A percentile compares a stretch with the other conserved stretches of the same genome.
These are phyloP conservation scores for Thymelicus lineola DNA, from an alignment of 2,888 invertebrate species.

Conservation along the genomic window DNA sequence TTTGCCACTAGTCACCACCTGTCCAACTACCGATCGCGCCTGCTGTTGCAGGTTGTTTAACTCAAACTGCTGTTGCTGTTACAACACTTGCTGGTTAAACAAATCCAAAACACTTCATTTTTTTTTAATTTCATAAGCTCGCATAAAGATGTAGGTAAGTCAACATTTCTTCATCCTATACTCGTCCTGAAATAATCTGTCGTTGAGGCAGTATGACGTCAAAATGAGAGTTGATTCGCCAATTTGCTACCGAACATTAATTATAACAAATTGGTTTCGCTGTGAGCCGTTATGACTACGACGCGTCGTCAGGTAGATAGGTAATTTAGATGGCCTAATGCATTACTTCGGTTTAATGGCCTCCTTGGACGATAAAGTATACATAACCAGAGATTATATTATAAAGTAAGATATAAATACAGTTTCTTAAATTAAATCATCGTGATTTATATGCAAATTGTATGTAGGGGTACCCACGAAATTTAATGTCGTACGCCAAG, in stretches of 20 bases:
- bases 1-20: no score
- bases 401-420: no score
- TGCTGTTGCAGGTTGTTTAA: no score
- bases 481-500: no score
- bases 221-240: constrained; percentile 31
- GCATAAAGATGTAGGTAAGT: constrained; percentile 4
- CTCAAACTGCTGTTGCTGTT: no score
- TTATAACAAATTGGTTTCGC: constrained; percentile 33
- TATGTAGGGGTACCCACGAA: no score
- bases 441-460: no score
- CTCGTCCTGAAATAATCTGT: constrained; percentile 27
- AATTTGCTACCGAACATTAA: constrained; percentile 36
- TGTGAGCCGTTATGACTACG: constrained; percentile 13
- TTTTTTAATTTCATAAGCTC: neutral
- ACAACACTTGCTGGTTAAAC: no score
- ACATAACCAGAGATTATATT: no score
- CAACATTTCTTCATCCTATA: constrained; percentile 1
- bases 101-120: no score
- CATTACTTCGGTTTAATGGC: neutral
- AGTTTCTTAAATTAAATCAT: no score
- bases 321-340: neutral
- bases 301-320: constrained; percentile 9
- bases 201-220: constrained; percentile 28
- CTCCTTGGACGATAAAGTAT: neutral
- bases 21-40: no score